These are phyloP conservation scores for Rhinogobio ventralis DNA, from an alignment of 2,797 vertebrate genomes.

Conservation along the genomic window DNA sequence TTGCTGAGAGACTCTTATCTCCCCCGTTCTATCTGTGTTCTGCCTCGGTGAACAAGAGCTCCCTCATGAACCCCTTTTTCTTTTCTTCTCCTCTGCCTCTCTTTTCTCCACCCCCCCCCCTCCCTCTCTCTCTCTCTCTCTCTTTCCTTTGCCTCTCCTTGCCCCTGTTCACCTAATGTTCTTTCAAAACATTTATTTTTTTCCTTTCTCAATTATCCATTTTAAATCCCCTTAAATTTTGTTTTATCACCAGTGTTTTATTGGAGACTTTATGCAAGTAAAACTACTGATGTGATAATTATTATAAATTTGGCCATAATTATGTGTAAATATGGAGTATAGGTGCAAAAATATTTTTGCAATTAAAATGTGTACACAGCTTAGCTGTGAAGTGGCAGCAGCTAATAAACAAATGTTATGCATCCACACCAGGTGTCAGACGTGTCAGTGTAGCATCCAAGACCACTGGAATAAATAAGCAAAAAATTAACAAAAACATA, in stretches of 20 bases:
- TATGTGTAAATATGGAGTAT: background rate
- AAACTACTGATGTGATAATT: slow-evolving; percentile 18
- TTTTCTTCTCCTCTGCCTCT: slow-evolving; percentile 10
- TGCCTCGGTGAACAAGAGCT: slow-evolving; percentile 49
- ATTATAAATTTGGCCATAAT: background rate
- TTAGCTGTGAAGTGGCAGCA: background rate
- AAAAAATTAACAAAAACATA: background rate
- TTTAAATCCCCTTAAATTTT: background rate
- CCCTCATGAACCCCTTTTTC: slow-evolving; percentile 21
- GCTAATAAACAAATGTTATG: background rate
- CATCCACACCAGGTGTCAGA: background rate
- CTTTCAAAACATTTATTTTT: background rate
- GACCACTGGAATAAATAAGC: background rate
- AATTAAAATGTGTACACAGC: background rate
- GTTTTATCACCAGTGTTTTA: background rate
- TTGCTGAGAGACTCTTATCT: slow-evolving; percentile 37
- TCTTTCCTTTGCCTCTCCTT: background rate
- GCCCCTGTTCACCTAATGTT: slow-evolving; percentile 7
- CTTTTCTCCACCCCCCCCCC: too few species aligned
- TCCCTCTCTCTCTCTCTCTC: slow-evolving; percentile 1
- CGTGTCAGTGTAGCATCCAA: background rate
- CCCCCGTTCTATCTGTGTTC: slow-evolving; percentile 49
- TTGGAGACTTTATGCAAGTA: background rate
- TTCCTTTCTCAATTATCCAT: slow-evolving; percentile 16
- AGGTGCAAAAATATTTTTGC: too few species aligned